Evolutionary conservation across 2,888 invertebrate species (phyloP).

Genomic region (Odontomyia ornata): DNA sequence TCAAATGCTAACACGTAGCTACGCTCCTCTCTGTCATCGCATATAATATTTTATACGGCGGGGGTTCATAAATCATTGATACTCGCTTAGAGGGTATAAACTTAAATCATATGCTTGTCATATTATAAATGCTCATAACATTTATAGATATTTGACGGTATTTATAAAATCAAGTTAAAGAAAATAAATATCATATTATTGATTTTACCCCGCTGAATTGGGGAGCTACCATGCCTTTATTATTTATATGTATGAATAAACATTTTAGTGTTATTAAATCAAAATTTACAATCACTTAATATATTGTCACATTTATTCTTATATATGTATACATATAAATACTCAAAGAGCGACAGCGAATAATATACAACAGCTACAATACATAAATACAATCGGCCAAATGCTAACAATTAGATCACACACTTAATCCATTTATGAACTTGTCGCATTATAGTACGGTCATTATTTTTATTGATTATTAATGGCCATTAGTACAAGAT

Average conservation of each 20-base stretch:
- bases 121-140: not conserved
- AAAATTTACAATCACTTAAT: slow-evolving; percentile 12
- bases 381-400: not conserved
- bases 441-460: slow-evolving; percentile 24
- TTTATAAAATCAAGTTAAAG: not conserved
- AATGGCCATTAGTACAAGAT: slow-evolving; percentile 21
- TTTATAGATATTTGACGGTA: not conserved
- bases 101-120: too few relatives aligned
- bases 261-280: slow-evolving; percentile 19
- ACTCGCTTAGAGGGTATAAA: too few relatives aligned
- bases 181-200: not conserved
- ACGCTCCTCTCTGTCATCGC: too few relatives aligned
- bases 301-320: not conserved
- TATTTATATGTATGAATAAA: not conserved
- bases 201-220: not conserved
- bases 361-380: too few relatives aligned
- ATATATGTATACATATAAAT: too few relatives aligned
- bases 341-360: too few relatives aligned
- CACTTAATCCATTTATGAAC: slow-evolving; percentile 35
- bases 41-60: too few relatives aligned
- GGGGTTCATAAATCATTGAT: too few relatives aligned
- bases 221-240: not conserved
- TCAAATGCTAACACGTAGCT: too few relatives aligned
- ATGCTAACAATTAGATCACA: slow-evolving; percentile 26
- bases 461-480: slow-evolving; percentile 32